Evolutionary conservation across 2,113 vertebrate genomes (phyloP).

Genomic region (Chunga burmeisteri): DNA sequence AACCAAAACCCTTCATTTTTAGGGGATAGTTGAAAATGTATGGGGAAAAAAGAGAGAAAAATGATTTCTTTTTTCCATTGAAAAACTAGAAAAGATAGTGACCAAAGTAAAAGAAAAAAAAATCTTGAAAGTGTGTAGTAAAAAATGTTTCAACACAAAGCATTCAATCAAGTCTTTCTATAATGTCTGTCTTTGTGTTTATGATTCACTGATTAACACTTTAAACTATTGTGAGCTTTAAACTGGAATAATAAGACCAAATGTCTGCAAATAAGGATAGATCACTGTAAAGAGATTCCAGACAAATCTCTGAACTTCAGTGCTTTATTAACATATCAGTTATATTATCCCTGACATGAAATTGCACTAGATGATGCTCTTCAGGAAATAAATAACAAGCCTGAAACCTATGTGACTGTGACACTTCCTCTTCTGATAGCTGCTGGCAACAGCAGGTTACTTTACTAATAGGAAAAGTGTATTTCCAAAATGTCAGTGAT

Average conservation of each 20-base stretch:
- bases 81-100: background rate
- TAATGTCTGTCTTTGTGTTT: background rate
- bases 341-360: background rate
- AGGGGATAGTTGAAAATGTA: background rate
- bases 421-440: background rate
- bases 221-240: background rate
- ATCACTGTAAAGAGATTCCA: background rate
- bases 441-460: background rate
- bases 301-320: background rate
- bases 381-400: background rate
- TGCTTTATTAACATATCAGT: background rate
- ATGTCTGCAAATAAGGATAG: background rate
- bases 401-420: background rate
- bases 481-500: slow-evolving; percentile 16
- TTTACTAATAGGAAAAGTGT: background rate
- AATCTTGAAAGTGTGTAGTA: background rate
- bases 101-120: background rate
- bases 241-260: background rate
- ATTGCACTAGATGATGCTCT: background rate
- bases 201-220: background rate
- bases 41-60: background rate
- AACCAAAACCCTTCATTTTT: background rate
- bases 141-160: background rate
- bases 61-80: background rate
- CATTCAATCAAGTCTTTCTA: background rate